phyloP scores from a whole-genome alignment of 2,797 vertebrate species.

The Saxicola maurus region DNA sequence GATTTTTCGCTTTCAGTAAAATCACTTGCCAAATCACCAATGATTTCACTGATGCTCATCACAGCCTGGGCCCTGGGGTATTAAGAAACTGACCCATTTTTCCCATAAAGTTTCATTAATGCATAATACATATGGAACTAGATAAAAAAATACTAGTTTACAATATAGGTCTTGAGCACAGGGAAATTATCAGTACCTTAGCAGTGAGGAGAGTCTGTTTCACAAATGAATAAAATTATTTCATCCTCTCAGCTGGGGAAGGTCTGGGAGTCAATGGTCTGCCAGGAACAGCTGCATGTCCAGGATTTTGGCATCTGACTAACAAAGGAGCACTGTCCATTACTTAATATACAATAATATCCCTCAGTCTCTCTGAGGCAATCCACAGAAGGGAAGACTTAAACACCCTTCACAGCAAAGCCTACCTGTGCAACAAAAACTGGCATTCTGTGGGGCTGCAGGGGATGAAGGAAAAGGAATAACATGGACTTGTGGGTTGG shows the following conservation, averaged over 20 bases:
- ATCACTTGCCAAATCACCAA: background rate
- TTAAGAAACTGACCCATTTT: background rate
- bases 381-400: background rate
- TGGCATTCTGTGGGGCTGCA: background rate
- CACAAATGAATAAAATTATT: background rate
- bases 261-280: background rate
- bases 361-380: background rate
- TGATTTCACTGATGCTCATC: background rate
- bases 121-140: background rate
- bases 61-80: background rate
- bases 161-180: background rate
- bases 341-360: background rate
- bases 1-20: background rate
- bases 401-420: background rate
- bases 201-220: background rate
- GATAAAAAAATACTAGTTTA: background rate
- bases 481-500: fast-evolving
- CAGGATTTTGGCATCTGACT: background rate
- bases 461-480: background rate
- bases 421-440: background rate
- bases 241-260: background rate
- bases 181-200: background rate
- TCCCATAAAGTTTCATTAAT: background rate
- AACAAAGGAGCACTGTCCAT: background rate
- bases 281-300: constrained; percentile 37